Evolutionary conservation across 2,113 vertebrate species (phyloP).

Genomic region (Catharus bicknelli): DNA sequence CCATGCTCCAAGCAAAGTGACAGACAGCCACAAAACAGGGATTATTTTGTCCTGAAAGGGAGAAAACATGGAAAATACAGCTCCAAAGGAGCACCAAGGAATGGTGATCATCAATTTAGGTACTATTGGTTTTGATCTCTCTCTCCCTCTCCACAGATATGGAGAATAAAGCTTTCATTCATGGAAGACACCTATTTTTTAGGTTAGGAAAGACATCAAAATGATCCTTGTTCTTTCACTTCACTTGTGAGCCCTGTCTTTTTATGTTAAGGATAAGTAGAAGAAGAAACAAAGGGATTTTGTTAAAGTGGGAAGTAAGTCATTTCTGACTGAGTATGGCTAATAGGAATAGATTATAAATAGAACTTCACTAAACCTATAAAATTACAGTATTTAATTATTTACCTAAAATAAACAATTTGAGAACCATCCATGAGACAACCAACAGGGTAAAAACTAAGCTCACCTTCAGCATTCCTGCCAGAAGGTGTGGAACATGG

Average conservation of each 20-base stretch:
- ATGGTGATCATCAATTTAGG: neutral
- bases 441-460: neutral
- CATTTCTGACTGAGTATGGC: neutral
- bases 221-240: neutral
- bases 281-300: neutral
- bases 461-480: neutral
- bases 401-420: neutral
- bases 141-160: neutral
- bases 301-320: neutral
- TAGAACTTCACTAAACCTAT: neutral
- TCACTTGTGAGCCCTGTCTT: neutral
- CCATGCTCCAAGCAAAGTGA: neutral
- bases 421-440: neutral
- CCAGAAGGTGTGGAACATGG: neutral
- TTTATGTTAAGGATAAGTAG: neutral
- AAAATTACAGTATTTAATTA: neutral
- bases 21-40: neutral
- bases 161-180: neutral
- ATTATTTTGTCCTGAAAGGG: neutral
- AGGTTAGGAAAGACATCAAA: neutral
- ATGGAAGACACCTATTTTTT: neutral
- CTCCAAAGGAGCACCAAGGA: neutral
- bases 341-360: neutral
- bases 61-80: neutral
- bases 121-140: neutral